Conservation (phyloP, 1,140 invertebrate genomes). For the Drosophila punjabiensis region DNA sequence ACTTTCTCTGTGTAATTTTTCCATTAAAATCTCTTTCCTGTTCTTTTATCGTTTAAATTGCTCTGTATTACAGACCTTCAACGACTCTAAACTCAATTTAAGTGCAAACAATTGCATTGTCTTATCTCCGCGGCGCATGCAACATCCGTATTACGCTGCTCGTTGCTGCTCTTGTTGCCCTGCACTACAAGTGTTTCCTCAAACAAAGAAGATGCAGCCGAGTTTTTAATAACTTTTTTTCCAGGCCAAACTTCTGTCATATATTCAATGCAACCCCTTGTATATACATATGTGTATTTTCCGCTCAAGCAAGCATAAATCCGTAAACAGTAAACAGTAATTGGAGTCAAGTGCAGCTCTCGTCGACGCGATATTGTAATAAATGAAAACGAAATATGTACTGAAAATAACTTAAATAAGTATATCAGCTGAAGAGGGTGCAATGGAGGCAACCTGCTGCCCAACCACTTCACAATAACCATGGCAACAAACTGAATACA, state of each 20-base stretch:
- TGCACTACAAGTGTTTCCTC: constrained; percentile 15
- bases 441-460: background rate
- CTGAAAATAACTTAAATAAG: constrained; percentile 30
- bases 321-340: constrained; percentile 75
- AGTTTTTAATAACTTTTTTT: constrained; percentile 44
- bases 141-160: constrained; percentile 34
- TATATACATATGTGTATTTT: constrained; percentile 59
- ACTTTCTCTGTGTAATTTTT: constrained; percentile 7
- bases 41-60: constrained; percentile 26
- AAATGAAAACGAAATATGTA: constrained; percentile 25
- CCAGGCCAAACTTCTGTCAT: constrained; percentile 16
- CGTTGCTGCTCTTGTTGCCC: constrained; percentile 18
- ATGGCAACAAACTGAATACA: constrained; percentile 33
- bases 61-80: constrained; percentile 11
- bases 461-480: constrained; percentile 16
- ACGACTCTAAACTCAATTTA: constrained; percentile 39
- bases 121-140: constrained; percentile 33
- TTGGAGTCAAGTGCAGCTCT: constrained; percentile 78
- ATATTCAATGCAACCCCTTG: constrained; percentile 9
- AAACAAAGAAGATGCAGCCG: constrained; percentile 33
- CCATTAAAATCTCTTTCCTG: constrained; percentile 13
- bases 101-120: constrained; percentile 43
- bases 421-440: constrained; percentile 22
- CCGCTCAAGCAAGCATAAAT: constrained; percentile 77
- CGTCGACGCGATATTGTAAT: constrained; percentile 18